Percentiles rank a stretch among this genome's conserved stretches.
These are phyloP conservation scores for Caradrina kadenii DNA, from an alignment of 2,888 invertebrate genomes.

Conservation along the genomic window DNA sequence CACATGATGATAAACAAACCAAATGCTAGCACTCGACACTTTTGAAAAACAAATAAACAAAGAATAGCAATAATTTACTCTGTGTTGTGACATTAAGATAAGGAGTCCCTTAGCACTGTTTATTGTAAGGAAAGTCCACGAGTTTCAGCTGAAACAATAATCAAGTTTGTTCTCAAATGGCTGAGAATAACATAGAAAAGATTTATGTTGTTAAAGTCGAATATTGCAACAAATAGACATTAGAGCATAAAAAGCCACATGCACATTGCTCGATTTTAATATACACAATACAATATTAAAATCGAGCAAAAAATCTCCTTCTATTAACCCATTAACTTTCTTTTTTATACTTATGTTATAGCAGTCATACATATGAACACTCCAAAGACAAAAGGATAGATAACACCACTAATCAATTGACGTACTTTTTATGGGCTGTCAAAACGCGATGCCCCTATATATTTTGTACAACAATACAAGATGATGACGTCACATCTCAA, in stretches of 20 bases:
- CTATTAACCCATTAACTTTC: too few relatives aligned
- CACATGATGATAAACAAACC: slow-evolving; percentile 34
- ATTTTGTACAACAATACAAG: too few relatives aligned
- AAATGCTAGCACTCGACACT: slow-evolving; percentile 28
- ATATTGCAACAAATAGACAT: neutral
- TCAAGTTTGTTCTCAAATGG: slow-evolving; percentile 18
- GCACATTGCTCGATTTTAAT: too few relatives aligned
- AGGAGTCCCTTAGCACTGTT: slow-evolving; percentile 52
- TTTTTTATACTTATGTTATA: too few relatives aligned
- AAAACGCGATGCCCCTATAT: too few relatives aligned
- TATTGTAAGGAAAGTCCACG: slow-evolving; percentile 32
- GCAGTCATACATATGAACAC: too few relatives aligned
- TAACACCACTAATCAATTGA: too few relatives aligned
- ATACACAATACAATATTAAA: too few relatives aligned
- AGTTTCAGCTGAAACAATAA: slow-evolving; percentile 56
- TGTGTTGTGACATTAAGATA: slow-evolving; percentile 60
- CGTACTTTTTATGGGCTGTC: too few relatives aligned
- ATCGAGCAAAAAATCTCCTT: too few relatives aligned
- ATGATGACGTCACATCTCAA: too few relatives aligned
- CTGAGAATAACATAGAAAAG: slow-evolving; percentile 4
- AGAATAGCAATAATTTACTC: slow-evolving; percentile 59
- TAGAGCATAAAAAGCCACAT: neutral
- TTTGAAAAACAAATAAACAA: slow-evolving; percentile 56
- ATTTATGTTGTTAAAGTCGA: neutral
- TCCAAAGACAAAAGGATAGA: too few relatives aligned